A percentile compares a stretch with the other conserved stretches of the same genome.
Conservation (phyloP, 2,113 vertebrate genomes). For the Saccopteryx bilineata region DNA sequence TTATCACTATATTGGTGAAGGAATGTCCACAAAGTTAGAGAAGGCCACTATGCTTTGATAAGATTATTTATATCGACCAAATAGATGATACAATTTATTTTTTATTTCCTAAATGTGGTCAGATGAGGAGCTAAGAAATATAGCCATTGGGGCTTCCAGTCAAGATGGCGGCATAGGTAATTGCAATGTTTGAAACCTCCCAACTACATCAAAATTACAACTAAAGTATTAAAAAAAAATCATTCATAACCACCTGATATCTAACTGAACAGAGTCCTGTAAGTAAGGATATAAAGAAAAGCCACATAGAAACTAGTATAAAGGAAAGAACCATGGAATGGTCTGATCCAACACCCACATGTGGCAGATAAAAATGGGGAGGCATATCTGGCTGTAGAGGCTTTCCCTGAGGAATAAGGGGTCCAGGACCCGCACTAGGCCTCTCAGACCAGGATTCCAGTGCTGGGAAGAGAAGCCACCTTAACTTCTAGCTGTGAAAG, state of each 20-base stretch:
- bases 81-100: slow-evolving; percentile 5
- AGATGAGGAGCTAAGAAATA: background rate
- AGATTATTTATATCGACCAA: slow-evolving; percentile 15
- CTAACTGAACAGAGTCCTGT: too few relatives aligned
- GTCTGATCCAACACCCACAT: too few relatives aligned
- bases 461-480: too few relatives aligned
- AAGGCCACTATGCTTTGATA: background rate
- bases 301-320: too few relatives aligned
- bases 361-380: too few relatives aligned
- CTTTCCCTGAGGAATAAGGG: background rate
- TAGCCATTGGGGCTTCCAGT: background rate
- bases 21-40: background rate
- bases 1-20: background rate
- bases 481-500: background rate
- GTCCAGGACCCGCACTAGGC: background rate
- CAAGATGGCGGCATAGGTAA: background rate
- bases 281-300: too few relatives aligned
- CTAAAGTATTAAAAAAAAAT: too few relatives aligned
- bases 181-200: background rate
- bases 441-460: background rate
- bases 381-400: background rate
- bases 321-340: too few relatives aligned
- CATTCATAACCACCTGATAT: too few relatives aligned
- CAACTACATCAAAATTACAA: too few relatives aligned
- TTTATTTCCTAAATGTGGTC: background rate